Conservation (phyloP, 92 coral and sea anemone genomes). For the Paragorgia papillata region DNA sequence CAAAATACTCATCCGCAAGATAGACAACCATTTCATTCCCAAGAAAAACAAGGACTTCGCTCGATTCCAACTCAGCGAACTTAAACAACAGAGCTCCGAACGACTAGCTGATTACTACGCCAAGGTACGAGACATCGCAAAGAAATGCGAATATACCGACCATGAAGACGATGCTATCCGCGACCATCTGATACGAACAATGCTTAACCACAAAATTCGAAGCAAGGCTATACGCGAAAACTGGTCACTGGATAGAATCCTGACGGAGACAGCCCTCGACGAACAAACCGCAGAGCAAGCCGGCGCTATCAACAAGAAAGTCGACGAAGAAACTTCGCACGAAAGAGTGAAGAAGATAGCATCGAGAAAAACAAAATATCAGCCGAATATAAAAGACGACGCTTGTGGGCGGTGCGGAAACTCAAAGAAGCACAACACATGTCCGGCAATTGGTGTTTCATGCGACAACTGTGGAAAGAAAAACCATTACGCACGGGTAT, state of each 20-base stretch:
- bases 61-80: constrained; percentile 61
- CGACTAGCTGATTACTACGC: constrained; percentile 51
- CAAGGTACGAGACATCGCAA: constrained; percentile 51
- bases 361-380: too few relatives aligned
- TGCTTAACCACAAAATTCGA: constrained; percentile 45
- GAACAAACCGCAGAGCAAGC: too few relatives aligned
- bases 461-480: constrained; percentile 54
- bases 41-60: constrained; percentile 62
- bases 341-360: too few relatives aligned
- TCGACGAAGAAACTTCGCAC: too few relatives aligned
- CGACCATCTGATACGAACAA: constrained; percentile 62
- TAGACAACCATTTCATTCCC: constrained; percentile 56
- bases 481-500: constrained; percentile 58
- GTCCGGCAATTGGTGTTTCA: constrained; percentile 52
- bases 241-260: constrained; percentile 51
- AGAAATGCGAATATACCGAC: constrained; percentile 56
- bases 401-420: constrained; percentile 46
- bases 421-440: constrained; percentile 41
- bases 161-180: constrained; percentile 48
- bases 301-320: too few relatives aligned
- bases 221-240: constrained; percentile 49
- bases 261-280: too few relatives aligned
- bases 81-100: constrained; percentile 49
- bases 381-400: too few relatives aligned
- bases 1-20: constrained; percentile 39